Evolutionary conservation across 2,113 vertebrate genomes (phyloP).

Genomic region (Mus spicilegus): DNA sequence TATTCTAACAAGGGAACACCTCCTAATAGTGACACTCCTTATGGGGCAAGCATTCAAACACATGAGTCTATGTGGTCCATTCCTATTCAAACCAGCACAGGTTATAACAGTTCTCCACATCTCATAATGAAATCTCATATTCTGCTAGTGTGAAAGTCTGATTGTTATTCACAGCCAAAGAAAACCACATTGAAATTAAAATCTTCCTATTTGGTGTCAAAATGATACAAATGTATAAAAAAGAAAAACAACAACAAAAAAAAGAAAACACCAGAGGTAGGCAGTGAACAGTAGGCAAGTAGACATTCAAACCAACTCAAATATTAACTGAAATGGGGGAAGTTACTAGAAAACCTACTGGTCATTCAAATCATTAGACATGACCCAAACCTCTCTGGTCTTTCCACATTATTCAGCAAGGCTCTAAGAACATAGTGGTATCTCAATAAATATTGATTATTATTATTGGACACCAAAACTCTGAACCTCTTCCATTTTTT

Average conservation of each 20-base stretch:
- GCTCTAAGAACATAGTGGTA: neutral
- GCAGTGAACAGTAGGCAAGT: neutral
- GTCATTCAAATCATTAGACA: neutral
- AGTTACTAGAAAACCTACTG: neutral
- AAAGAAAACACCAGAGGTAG: neutral
- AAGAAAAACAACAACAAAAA: neutral
- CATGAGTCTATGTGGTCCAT: neutral
- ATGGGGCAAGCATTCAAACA: neutral
- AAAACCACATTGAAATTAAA: neutral
- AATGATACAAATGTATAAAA: neutral
- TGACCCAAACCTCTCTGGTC: neutral
- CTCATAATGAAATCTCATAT: neutral
- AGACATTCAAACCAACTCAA: neutral
- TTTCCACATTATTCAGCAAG: neutral
- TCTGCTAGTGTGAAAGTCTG: neutral
- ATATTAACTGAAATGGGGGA: neutral
- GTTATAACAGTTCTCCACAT: neutral
- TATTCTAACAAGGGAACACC: neutral
- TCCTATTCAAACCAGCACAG: neutral
- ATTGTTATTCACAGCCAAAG: neutral
- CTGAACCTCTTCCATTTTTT: neutral
- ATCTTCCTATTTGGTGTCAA: slow-evolving; percentile 25
- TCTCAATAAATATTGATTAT: neutral
- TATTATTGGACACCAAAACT: neutral
- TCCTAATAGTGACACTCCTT: neutral